Percentiles rank a stretch among this genome's conserved stretches.
phyloP scores from a whole-genome alignment of 35 echinoderm and acorn worm genomes.

The Anneissia japonica region DNA sequence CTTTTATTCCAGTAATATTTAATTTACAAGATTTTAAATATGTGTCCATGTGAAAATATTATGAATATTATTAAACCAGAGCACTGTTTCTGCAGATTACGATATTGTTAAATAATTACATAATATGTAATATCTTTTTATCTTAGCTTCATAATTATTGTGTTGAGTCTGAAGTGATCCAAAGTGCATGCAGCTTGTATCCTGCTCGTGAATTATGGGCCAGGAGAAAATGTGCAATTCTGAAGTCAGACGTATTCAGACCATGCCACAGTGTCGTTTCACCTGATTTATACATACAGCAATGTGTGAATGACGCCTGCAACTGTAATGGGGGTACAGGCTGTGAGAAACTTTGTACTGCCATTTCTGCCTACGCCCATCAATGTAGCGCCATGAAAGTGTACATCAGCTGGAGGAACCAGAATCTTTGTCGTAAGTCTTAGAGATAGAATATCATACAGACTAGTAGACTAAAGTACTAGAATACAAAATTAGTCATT shows the following conservation, averaged over 20 bases:
- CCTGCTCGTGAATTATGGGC: conserved; percentile 67
- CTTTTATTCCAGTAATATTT: no score
- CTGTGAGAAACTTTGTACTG: conserved; percentile 83
- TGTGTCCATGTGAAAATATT: no score
- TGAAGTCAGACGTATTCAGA: conserved; percentile 67
- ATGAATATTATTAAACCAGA: no score
- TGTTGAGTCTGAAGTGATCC: conserved; percentile 28
- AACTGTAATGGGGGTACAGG: conserved; percentile 75
- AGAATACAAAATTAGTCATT: not conserved
- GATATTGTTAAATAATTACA: no score
- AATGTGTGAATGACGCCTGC: conserved; percentile 79
- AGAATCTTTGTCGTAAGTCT: conserved; percentile 88
- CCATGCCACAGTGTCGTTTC: conserved; percentile 48
- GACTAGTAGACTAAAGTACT: no score
- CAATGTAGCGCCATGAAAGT: conserved; percentile 71
- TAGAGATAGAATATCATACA: not conserved
- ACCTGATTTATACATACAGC: conserved; percentile 22
- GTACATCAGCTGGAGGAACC: conserved; percentile 54
- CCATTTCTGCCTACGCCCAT: conserved; percentile 69
- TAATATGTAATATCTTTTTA: no score
- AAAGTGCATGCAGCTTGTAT: conserved; percentile 41
- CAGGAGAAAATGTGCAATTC: conserved; percentile 40
- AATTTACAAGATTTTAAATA: no score
- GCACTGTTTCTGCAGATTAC: no score
- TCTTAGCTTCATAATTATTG: conserved; percentile 62